phyloP scores from a whole-genome alignment of 1,140 invertebrate genomes.

The Drosophila baimaii region DNA sequence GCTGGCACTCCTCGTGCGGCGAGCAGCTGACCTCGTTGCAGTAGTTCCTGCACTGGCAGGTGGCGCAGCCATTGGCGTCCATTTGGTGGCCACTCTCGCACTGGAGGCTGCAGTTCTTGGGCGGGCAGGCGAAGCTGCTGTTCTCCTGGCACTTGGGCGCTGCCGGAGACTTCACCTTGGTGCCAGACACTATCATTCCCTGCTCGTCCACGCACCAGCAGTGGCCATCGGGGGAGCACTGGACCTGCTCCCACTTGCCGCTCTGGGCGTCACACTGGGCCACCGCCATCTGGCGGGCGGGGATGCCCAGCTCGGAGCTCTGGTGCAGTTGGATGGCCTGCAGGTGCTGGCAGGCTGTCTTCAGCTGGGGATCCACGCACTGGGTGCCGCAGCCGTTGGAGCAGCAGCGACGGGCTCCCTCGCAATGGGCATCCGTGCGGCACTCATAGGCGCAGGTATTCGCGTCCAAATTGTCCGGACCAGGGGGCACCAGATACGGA shows the following conservation, averaged over 20 bases:
- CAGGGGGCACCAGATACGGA: constrained; percentile 91
- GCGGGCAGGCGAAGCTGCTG: constrained; percentile 86
- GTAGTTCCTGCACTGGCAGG: constrained; percentile 91
- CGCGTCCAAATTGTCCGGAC: constrained; percentile 84
- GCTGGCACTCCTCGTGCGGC: constrained; percentile 89
- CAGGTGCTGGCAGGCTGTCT: constrained; percentile 91
- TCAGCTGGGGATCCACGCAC: constrained; percentile 89
- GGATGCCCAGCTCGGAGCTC: constrained; percentile 90
- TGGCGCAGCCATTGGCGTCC: constrained; percentile 89
- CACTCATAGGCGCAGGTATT: constrained; percentile 91
- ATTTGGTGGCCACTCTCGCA: constrained; percentile 89
- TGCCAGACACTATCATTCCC: constrained; percentile 91
- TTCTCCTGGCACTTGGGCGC: constrained; percentile 82
- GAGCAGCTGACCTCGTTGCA: constrained; percentile 89
- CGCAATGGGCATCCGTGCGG: constrained; percentile 90
- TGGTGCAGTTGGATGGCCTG: constrained; percentile 89
- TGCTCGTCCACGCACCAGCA: constrained; percentile 96
- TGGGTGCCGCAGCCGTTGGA: constrained; percentile 94
- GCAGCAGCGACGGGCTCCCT: constrained; percentile 89
- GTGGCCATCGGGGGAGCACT: constrained; percentile 90
- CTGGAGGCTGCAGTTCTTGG: constrained; percentile 85
- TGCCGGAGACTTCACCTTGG: constrained; percentile 83
- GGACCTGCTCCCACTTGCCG: constrained; percentile 91
- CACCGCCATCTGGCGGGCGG: constrained; percentile 90
- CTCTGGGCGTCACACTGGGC: constrained; percentile 90